Evolutionary conservation across 2,113 vertebrate genomes (phyloP), one percentile per base, ranked within the genome.

Genomic region (Zosterops pallidus): DNA sequence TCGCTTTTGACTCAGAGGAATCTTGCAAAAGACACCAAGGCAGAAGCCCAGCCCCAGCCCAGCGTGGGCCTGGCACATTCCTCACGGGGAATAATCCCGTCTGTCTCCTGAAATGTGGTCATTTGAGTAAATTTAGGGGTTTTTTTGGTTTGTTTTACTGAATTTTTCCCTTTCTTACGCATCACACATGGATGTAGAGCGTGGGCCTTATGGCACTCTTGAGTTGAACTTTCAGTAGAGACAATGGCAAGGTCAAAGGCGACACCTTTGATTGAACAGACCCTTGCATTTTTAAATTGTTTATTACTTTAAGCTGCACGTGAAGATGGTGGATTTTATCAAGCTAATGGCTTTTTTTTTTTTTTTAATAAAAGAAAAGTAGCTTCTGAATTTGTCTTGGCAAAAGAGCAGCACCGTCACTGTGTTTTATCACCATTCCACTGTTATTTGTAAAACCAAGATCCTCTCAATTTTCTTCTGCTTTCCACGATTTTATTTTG

Each of bases 1-100:
- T 71, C 83, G 93, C 84, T 97, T 97, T 84, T 78, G 93, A 97
- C 91, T 97, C 83, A 9, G 65, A 97, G 97, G 96, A 97, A 88
- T 94, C 96, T 94, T 26, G 84, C 71, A 55, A 22, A 67, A 87
- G 89, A 17, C 78, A 50, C 90, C 90, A 10, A 5, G 0, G 77
- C 88, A 4, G 55, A 83, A 96, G 74, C 87, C 71, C 85, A 53
- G 91, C 83, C 57, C 55, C 92, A 86, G 56, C 85, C 71, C 50
- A 19, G 94, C 22, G 93, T 56, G 25, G 89, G 68, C 81, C 17
- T 14, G 84, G 79, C 33, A 35, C 69, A 6, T 62, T 39, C 26
- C 39, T 79, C 14, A 4, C 76, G 15, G 89, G 77, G 50, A 86
- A 57, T n/a, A 72, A 60, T 46, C 42, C 41, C 0, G 1, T 4